Base-by-base conservation (phyloP, 2,797 vertebrate genomes). In the Enteromius paludinosus region DNA sequence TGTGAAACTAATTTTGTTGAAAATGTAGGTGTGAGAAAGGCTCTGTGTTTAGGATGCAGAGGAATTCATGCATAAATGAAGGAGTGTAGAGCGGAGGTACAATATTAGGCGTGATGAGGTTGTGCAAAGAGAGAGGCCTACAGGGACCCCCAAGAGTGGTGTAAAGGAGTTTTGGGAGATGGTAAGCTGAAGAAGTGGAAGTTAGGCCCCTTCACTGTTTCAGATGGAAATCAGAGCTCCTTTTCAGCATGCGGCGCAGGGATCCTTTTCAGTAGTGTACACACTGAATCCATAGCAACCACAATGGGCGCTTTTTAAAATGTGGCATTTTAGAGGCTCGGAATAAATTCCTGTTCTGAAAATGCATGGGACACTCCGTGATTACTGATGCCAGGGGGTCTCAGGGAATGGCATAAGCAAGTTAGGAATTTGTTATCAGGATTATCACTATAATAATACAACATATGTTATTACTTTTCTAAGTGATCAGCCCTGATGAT, bases 151-250 rank as follows among this genome's bases (percentile, higher is more conserved):
- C 70, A 69, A 87, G 91, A 89, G 89, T 86, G 91, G 88, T 84
- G 72, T 69, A 68, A 28, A 65, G 82, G 85, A 82, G 79, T 33
- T 78, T 33, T 78, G 59, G 81, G 71, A 84, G 77, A 81, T 82
- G 61, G 76, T 71, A 81, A 68, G 52, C 75, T 43, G 59, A 56
- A 23, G 82, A 81, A 87, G 76, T 78, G 25, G 47, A 84, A 82
- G 76, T 71, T 66, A 76, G 87, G 83, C 83, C 81, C 74, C 83
- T 72, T 82, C 43, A 74, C 30, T 75, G 81, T 87, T 95, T 94
- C 90, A 95, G 93, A 96, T 96, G 94, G 93, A 95, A 96, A 96
- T 97, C 79, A 88, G 89, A 93, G 92, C 91, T 86, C 84, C 91
- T 89, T 89, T 93, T 93, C 90, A 87, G 88, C 86, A 92, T 85